Percentiles rank a stretch among this genome's conserved stretches.
Conservation (phyloP, 2,113 vertebrate species). For the Petroica traversi region DNA sequence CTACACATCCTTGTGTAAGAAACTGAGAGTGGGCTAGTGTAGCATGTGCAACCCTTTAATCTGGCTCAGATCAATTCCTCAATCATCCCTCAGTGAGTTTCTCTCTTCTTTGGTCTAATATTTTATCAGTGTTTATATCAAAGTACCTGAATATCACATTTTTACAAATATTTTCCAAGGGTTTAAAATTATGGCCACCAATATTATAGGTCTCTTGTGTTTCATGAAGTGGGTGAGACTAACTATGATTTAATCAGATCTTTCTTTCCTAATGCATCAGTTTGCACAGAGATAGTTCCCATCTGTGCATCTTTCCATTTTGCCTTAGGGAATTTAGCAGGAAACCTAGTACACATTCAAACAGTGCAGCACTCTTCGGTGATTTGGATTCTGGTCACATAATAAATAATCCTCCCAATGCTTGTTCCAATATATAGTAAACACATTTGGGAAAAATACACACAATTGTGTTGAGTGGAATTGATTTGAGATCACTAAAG, state of each 20-base stretch:
- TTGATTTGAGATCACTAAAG: constrained; percentile 21
- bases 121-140: neutral
- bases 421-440: constrained; percentile 11
- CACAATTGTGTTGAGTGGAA: neutral
- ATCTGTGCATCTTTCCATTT: constrained; percentile 20
- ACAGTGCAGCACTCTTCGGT: neutral
- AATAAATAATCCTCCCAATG: constrained; percentile 33
- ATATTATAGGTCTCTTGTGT: neutral
- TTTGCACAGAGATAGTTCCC: neutral
- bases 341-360: neutral
- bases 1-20: neutral
- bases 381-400: constrained; percentile 35
- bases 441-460: constrained; percentile 22
- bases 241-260: neutral
- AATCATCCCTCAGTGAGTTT: neutral
- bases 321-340: constrained; percentile 20
- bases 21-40: neutral
- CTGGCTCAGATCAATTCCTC: neutral
- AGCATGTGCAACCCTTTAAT: neutral
- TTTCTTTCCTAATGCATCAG: neutral
- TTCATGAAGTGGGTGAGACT: neutral
- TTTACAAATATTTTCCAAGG: neutral
- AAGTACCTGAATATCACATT: neutral
- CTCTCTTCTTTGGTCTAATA: neutral
- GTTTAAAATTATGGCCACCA: neutral